A percentile compares a stretch with the other conserved stretches of the same genome.
phyloP scores from a whole-genome alignment of 2,888 invertebrate species.

The Brachyopa scutellaris region DNA sequence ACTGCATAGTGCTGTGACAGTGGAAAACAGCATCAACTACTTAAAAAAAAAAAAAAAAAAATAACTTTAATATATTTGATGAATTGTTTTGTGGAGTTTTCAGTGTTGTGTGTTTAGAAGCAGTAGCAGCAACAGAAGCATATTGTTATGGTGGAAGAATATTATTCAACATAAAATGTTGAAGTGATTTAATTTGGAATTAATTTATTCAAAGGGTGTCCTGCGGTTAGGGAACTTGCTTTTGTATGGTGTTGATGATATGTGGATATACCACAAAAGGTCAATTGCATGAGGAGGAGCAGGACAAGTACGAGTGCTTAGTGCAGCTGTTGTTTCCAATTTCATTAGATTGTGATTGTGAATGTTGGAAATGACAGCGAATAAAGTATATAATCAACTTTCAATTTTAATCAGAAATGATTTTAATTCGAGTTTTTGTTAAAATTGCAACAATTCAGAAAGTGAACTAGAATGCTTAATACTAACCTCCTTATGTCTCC shows the following conservation, averaged over 20 bases:
- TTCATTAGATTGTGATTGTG: neutral
- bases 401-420: neutral
- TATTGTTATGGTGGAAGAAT: neutral
- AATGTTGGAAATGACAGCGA: neutral
- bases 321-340: too few species aligned
- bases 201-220: conserved; percentile 56
- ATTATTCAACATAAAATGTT: conserved; percentile 2
- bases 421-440: too few species aligned
- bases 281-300: neutral
- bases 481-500: too few species aligned
- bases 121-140: neutral
- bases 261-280: neutral
- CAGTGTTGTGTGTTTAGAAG: conserved; percentile 5
- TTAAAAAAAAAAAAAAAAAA: neutral
- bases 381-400: neutral
- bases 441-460: too few species aligned
- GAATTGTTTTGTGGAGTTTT: conserved; percentile 39
- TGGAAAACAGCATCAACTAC: conserved; percentile 17
- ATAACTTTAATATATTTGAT: conserved; percentile 29
- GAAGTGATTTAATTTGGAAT: conserved; percentile 51
- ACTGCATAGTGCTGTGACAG: conserved; percentile 44
- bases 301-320: too few species aligned
- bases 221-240: conserved; percentile 17
- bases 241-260: conserved; percentile 21
- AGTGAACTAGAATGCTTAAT: too few species aligned